Evolutionary conservation across 2,888 invertebrate genomes (phyloP).

Genomic region (Sarcophaga subvicina): DNA sequence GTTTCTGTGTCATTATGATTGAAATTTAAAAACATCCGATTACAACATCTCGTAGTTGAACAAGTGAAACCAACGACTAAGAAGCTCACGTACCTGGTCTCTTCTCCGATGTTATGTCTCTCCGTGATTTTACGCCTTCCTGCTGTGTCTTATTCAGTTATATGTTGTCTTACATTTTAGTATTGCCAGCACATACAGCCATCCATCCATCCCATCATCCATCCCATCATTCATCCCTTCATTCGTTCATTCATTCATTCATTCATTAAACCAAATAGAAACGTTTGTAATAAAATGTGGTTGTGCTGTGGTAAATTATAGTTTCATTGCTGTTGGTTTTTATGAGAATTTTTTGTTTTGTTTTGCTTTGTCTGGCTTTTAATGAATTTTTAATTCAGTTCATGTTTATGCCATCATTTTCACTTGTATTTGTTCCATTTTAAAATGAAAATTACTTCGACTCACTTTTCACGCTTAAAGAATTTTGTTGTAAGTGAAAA

Average conservation of each 20-base stretch:
- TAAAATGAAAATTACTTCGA: background rate
- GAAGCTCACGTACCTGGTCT: constrained; percentile 7
- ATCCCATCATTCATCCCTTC: too few relatives aligned
- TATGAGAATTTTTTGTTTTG: background rate
- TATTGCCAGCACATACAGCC: background rate
- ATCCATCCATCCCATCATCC: too few relatives aligned
- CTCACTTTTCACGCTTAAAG: background rate
- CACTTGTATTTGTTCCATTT: background rate
- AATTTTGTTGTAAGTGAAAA: too few relatives aligned
- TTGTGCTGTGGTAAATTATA: constrained; percentile 50
- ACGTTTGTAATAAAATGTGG: constrained; percentile 42
- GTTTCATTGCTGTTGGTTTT: constrained; percentile 33
- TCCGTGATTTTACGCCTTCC: background rate
- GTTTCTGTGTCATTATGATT: background rate
- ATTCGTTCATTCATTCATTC: background rate
- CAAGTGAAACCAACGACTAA: background rate
- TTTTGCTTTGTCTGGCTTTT: background rate
- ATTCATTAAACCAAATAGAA: constrained; percentile 26
- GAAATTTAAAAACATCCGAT: constrained; percentile 13
- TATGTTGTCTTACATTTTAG: background rate
- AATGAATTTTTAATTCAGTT: constrained; percentile 40
- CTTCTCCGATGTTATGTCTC: background rate
- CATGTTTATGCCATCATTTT: constrained; percentile 16
- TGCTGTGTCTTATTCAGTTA: background rate
- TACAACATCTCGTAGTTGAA: background rate